Evolutionary conservation across 2,797 vertebrate genomes (phyloP).

Genomic region (Phataginus tricuspis): DNA sequence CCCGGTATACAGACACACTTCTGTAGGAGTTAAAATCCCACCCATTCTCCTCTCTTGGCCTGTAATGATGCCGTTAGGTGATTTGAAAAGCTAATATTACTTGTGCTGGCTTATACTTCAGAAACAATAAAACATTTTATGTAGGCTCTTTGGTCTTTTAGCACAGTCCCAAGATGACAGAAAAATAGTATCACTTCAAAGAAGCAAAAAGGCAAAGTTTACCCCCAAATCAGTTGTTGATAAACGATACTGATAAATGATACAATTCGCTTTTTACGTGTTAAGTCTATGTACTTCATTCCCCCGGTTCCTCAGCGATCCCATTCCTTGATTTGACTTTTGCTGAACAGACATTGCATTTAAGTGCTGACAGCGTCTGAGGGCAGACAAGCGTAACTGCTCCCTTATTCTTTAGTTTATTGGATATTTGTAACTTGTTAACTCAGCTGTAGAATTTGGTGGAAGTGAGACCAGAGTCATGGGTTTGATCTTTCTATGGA

Average conservation of each 20-base stretch:
- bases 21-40: not conserved
- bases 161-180: not conserved
- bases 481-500: not conserved
- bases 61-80: not conserved
- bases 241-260: not conserved
- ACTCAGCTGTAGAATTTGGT: not conserved
- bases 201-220: not conserved
- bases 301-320: not conserved
- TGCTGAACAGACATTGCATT: not conserved
- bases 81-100: not conserved
- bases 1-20: not conserved
- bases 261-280: not conserved
- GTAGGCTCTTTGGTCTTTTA: not conserved
- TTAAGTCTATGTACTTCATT: not conserved
- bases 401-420: not conserved
- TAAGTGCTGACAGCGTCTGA: not conserved
- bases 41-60: not conserved
- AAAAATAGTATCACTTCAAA: not conserved
- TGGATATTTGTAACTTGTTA: not conserved
- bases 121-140: not conserved
- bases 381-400: not conserved
- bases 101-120: not conserved
- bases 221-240: not conserved
- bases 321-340: not conserved
- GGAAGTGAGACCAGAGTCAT: not conserved